Percentiles rank a stretch among this genome's conserved stretches.
phyloP scores from a whole-genome alignment of 2,113 vertebrate genomes.

The Chionis minor region DNA sequence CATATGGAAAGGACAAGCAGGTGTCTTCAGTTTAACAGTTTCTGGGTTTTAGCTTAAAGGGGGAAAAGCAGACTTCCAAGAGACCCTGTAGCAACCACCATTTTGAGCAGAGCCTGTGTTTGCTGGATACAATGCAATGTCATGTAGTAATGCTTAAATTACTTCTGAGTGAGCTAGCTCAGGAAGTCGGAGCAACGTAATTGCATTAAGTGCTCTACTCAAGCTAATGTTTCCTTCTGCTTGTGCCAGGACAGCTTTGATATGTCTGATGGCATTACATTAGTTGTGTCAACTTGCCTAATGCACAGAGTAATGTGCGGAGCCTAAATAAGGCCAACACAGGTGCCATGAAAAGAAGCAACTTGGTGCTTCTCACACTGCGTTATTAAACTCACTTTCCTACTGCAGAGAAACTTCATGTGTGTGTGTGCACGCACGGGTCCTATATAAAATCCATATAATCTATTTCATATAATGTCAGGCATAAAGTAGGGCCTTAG shows the following conservation, averaged over 20 bases:
- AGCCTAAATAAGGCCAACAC: neutral
- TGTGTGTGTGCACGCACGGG: neutral
- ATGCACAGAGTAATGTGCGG: neutral
- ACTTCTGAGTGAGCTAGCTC: slow-evolving; percentile 20
- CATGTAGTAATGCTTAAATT: neutral
- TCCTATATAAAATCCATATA: neutral
- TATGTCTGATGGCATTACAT: slow-evolving; percentile 2
- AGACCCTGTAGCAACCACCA: neutral
- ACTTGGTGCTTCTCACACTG: neutral
- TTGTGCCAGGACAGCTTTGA: neutral
- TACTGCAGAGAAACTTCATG: neutral
- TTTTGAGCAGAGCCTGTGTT: neutral
- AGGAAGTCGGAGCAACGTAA: neutral
- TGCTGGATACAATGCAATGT: neutral
- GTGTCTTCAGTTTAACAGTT: neutral
- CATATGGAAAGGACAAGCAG: neutral
- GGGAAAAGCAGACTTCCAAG: neutral
- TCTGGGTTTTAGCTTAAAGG: neutral
- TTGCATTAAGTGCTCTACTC: slow-evolving; percentile 35
- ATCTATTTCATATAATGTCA: neutral
- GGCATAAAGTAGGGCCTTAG: neutral
- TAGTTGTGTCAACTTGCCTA: slow-evolving; percentile 10
- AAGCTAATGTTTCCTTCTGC: slow-evolving; percentile 28
- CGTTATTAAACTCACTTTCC: neutral
- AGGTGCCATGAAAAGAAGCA: neutral